Evolutionary conservation across 2,113 vertebrate genomes (phyloP).

Genomic region (Chaetorhynchus papuensis): DNA sequence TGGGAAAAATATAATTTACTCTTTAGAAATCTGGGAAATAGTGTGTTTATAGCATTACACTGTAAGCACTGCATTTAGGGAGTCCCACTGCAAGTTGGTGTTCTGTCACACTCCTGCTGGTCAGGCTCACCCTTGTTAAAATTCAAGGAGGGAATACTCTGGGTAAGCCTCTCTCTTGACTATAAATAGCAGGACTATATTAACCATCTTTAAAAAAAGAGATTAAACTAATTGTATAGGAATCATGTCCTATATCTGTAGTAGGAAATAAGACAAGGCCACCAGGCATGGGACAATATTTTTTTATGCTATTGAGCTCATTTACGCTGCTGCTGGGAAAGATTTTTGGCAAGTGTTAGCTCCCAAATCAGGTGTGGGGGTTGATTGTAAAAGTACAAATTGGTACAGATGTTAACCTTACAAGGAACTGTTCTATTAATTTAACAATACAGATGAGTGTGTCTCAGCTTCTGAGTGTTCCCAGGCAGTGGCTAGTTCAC

Average conservation of each 20-base stretch:
- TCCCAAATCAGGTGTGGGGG: background rate
- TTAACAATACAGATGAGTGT: background rate
- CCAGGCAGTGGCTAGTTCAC: background rate
- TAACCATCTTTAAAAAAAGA: background rate
- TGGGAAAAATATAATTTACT: background rate
- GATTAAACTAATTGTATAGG: background rate
- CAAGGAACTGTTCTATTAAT: background rate
- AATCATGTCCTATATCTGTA: background rate
- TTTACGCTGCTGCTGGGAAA: background rate
- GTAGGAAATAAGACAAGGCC: background rate
- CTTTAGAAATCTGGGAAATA: background rate
- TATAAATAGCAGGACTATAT: background rate
- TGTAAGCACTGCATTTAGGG: background rate
- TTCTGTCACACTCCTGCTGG: background rate
- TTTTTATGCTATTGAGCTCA: background rate
- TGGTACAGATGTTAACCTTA: background rate
- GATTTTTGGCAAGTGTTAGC: background rate
- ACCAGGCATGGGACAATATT: background rate
- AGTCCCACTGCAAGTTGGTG: rapidly evolving
- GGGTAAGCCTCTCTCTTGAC: background rate
- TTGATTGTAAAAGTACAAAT: background rate
- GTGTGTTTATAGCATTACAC: background rate
- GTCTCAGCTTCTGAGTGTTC: background rate
- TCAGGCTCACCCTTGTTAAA: background rate
- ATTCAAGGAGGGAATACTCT: background rate